Evolutionary conservation across 1,140 invertebrate genomes (phyloP).

Genomic region (Scaptomyza graminum): DNA sequence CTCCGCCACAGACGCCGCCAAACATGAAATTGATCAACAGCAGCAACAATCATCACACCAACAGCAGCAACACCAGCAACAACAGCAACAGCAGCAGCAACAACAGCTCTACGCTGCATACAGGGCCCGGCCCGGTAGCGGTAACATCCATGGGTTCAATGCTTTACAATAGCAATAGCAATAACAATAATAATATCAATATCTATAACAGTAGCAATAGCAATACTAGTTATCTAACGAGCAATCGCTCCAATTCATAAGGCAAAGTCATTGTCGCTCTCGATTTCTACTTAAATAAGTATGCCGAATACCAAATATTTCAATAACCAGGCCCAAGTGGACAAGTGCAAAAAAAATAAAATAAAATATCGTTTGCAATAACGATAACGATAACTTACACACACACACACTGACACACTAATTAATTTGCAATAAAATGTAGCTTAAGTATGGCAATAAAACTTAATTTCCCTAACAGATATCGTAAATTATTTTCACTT

Average conservation of each 20-base stretch:
- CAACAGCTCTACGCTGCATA: conserved; percentile 63
- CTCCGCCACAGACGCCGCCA: conserved; percentile 95
- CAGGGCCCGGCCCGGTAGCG: conserved; percentile 85
- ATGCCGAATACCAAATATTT: conserved; percentile 57
- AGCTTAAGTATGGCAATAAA: conserved; percentile 82
- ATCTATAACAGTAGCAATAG: conserved; percentile 65
- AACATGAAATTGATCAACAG: conserved; percentile 90
- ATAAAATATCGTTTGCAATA: conserved; percentile 42
- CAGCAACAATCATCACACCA: conserved; percentile 21
- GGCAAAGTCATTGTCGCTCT: no score
- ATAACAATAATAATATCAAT: conserved; percentile 59
- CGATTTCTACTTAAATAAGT: conserved; percentile 7
- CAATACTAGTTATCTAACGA: conserved; percentile 85
- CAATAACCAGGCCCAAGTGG: conserved; percentile 51
- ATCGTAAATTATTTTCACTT: conserved; percentile 79
- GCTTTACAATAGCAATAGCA: conserved; percentile 82
- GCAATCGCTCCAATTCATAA: conserved; percentile 78
- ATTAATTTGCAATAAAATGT: conserved; percentile 82
- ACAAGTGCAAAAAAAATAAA: conserved; percentile 66
- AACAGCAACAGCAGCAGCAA: conserved; percentile 41
- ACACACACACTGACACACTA: conserved; percentile 53
- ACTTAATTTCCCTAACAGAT: conserved; percentile 77
- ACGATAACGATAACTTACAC: conserved; percentile 57
- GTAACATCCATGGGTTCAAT: conserved; percentile 85
- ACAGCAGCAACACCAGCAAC: conserved; percentile 33